Percentiles rank a stretch among this genome's conserved stretches.
Conservation (phyloP, 2,797 vertebrate species). For the Rousettus madagascariensis region DNA sequence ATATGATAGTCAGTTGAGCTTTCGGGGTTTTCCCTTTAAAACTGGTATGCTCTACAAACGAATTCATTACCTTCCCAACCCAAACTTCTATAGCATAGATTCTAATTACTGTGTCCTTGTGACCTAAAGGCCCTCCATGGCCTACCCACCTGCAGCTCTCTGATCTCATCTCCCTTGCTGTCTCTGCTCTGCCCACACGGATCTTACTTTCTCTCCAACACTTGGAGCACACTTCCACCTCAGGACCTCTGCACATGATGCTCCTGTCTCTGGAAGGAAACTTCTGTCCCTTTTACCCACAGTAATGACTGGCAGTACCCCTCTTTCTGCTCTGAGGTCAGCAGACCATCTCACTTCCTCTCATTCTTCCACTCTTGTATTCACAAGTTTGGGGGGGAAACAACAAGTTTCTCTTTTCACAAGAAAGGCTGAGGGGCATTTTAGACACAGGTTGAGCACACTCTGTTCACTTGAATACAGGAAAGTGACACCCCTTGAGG, state of each 20-base stretch:
- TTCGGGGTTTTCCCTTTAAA: background rate
- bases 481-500: background rate
- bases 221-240: background rate
- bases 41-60: background rate
- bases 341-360: background rate
- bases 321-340: background rate
- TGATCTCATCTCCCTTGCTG: background rate
- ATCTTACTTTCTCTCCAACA: background rate
- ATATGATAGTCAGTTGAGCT: background rate
- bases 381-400: background rate
- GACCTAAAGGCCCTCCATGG: background rate
- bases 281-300: too few relatives aligned
- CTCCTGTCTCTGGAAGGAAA: accelerated
- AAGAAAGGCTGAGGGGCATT: background rate
- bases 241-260: background rate
- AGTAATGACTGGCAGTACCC: background rate
- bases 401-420: background rate
- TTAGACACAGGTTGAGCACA: background rate
- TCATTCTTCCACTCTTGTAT: too few relatives aligned
- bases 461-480: background rate
- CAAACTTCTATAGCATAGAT: background rate
- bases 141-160: background rate
- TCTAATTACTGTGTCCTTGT: background rate
- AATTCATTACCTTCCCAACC: background rate
- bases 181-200: background rate